phyloP scores from a whole-genome alignment of 2,888 invertebrate species.

The Hypomecis punctinalis region DNA sequence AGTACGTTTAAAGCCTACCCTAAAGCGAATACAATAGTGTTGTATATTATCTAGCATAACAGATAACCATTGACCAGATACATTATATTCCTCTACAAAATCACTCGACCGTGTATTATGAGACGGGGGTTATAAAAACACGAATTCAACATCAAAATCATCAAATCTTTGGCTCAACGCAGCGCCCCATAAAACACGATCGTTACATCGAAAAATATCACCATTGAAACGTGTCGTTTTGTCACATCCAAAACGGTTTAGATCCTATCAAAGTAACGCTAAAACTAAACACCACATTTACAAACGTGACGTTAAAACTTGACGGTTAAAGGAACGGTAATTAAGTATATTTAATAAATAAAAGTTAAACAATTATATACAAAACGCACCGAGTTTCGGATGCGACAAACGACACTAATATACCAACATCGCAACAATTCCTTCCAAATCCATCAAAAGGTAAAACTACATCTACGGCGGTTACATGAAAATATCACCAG shows the following conservation, averaged over 20 bases:
- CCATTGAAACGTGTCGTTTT: conserved; percentile 47
- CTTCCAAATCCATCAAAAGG: conserved; percentile 67
- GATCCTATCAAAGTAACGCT: conserved; percentile 42
- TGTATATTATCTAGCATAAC: conserved; percentile 64
- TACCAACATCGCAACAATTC: conserved; percentile 55
- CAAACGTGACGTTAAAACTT: conserved; percentile 38
- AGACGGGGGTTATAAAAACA: conserved; percentile 37
- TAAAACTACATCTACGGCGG: conserved; percentile 51
- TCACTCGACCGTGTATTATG: conserved; percentile 44
- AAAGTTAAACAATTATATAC: conserved; percentile 64
- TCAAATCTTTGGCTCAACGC: conserved; percentile 50
- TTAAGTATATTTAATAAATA: conserved; percentile 57
- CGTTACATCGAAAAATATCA: conserved; percentile 74
- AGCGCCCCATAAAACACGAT: conserved; percentile 49
- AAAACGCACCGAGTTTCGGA: conserved; percentile 45
- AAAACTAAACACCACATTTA: conserved; percentile 49
- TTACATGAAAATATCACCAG: conserved; percentile 77
- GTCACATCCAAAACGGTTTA: conserved; percentile 35
- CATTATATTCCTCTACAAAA: conserved; percentile 42
- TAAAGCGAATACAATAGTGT: conserved; percentile 76
- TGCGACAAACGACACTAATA: conserved; percentile 58
- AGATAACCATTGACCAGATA: conserved; percentile 68
- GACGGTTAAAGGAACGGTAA: conserved; percentile 48
- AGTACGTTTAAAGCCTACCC: conserved; percentile 63
- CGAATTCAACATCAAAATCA: conserved; percentile 33